Base-by-base conservation (phyloP, 92 coral and sea anemone genomes). In the Meandrina meandrites region DNA sequence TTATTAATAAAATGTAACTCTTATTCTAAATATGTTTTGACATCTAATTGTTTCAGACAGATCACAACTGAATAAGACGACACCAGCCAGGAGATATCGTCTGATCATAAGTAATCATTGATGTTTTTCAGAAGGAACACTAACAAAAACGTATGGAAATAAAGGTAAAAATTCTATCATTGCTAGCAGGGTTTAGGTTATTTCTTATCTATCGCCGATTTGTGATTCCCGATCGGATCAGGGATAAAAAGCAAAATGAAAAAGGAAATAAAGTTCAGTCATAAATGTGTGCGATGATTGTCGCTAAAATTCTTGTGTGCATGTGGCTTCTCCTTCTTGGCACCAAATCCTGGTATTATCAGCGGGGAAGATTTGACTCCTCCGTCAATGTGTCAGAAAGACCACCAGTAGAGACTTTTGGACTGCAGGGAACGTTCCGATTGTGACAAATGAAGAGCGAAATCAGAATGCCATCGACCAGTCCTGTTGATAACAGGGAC, bases 391-490 rank as follows among this genome's bases (percentile, higher is more conserved):
- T 51, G 64, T 78, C 36, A 15, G 81, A 28, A 78, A 78, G 11
- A 21, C 58, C n/a, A 78, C 81, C 81, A 19, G 51, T 78, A 16
- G 16, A 28, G 6, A 40, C 3, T 78, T 28, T 51, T 16, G 66
- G 27, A 78, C 64, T 15, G 64, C 27, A 14, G n/a, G n/a, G 24
- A 48, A 50, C 30, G 37, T 27, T 78, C 36, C 15, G 35, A 28
- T 17, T 78, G 66, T n/a, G 81, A 48, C 40, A 34, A 28, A 6
- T 54, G 40, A 51, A 51, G 42, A n/a, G 45, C 24, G n/a, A 78
- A 78, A 32, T 50, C 58, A 51, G 81, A 78, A 78, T 78, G 37
- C 13, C n/a, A 13, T 50, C 81, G 40, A 31, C 22, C 64, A 78
- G 1, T 10, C 40, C 21, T 28, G 81, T 51, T 36, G n/a, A 6